Base-by-base conservation (phyloP, 2,888 invertebrate genomes). In the Panorpa germanica region DNA sequence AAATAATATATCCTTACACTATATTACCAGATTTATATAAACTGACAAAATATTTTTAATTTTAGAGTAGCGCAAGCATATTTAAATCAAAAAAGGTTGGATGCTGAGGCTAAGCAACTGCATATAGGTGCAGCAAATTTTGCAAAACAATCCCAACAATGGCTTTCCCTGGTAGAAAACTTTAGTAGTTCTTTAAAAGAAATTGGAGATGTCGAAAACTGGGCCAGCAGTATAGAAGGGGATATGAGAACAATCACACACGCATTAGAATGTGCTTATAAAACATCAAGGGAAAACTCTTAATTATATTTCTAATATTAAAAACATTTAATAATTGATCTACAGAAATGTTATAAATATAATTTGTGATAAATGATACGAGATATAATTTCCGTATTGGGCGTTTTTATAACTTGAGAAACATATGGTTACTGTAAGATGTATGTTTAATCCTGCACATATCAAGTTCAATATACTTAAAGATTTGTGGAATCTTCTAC, bases 171-270 rank as follows among this genome's bases (percentile, higher is more conserved):
- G 29, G 81, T 86, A 2, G 85, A 86, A 50, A 75, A 74, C 36
- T 85, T 86, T 45, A 83, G 82, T 43, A 72, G 80, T 46, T 76
- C 83, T 1, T 57, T 88, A 3, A 83, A 95, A 65, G 96, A 98
- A 61, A 72, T 98, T 31, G 98, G 98, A 2, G 96, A 98, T 61
- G 93, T 95, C 2, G 93, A 96, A 50, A 96, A 93, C 51, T 98
- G 96, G 96, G 88, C 96, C 0, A 70, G 80, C 39, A 90, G 85
- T 39, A 96, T 98, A 43, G 96, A 98, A 54, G 75, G 74, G 35
- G 98, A 98, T 50, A 86, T 96, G 76, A 72, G 80, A 47, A 76
- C 83, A 3, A 78, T 98, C 38, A 78, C 85, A 5, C 78, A 77
- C 40, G 88, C 93, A 12, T 61, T 98, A 37, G 93, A 95, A 57